Evolutionary conservation across 2,797 vertebrate genomes (phyloP), one percentile per base, ranked within the genome.

Genomic region (Channa striata): DNA sequence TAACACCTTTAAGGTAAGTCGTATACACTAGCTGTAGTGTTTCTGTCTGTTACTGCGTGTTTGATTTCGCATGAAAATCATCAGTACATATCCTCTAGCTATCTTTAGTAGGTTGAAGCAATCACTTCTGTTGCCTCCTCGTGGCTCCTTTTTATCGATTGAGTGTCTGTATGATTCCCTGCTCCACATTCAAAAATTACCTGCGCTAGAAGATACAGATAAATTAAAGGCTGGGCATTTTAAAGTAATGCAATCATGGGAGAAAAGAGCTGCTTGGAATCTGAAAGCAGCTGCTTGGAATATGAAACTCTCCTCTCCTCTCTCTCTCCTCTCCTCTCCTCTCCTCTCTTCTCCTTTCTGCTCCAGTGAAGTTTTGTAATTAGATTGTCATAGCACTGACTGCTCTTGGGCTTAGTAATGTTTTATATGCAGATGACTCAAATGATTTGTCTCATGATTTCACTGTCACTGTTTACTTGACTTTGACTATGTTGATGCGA

Each of bases 401-500:
- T 72, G 87, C 88, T 92, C 78, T 82, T 34, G 74, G 88, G 89
- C 70, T 66, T 54, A 74, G 75, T 58, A 43, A 77, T 82, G 76
- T 74, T 91, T 87, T 80, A 82, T 85, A 90, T 91, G 87, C 89
- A 88, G 81, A 89, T 87, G 82, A 88, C 75, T 89, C 59, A 72
- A 85, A 89, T 90, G 78, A 91, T 92, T 91, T 91, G 84, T 89
- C 77, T 89, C 78, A 68, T 81, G 84, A 87, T 91, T 89, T 76
- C 69, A 86, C 90, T 91, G 89, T 91, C 78, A 72, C 79, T 91
- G 87, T 93, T 93, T 87, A 86, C 89, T 92, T 90, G 88, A 90
- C 87, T 89, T 88, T 85, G 85, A 83, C 87, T 80, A n/a, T 84
- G 78, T 84, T 70, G 86, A 83, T 79, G 73, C 85, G 78, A 72